Evolutionary conservation across 1,140 invertebrate genomes (phyloP).

Genomic region (Monomorium pharaonis): DNA sequence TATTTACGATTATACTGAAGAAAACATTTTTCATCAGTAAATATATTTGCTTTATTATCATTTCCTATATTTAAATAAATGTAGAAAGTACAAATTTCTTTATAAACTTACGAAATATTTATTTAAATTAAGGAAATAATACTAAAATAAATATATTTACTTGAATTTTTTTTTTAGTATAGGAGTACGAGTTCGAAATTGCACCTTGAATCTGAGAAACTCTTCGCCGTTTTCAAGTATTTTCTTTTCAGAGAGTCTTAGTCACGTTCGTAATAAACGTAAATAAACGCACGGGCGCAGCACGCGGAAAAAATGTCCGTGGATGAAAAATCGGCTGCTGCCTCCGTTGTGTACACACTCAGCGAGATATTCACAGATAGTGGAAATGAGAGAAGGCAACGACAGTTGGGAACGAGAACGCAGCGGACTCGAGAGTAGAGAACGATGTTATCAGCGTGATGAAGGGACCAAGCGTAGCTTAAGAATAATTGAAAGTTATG

Average conservation of each 20-base stretch:
- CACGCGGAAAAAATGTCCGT: neutral
- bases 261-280: constrained; percentile 37
- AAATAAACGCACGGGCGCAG: neutral
- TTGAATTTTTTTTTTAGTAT: neutral
- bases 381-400: constrained; percentile 28
- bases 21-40: neutral
- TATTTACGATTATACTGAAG: neutral
- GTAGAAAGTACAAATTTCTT: neutral
- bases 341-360: constrained; percentile 14
- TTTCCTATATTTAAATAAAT: no score
- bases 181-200: neutral
- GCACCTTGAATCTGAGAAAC: neutral
- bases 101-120: no score
- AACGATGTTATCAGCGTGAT: constrained; percentile 69
- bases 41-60: no score
- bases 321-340: constrained; percentile 54
- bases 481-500: constrained; percentile 73
- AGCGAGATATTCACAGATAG: constrained; percentile 20
- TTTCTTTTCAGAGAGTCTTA: neutral
- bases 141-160: neutral
- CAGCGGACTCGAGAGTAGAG: neutral
- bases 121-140: no score
- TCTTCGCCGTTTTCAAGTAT: neutral
- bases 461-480: constrained; percentile 54
- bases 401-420: constrained; percentile 4